Conservation (phyloP, 2,888 invertebrate genomes). For the Xestia c-nigrum region DNA sequence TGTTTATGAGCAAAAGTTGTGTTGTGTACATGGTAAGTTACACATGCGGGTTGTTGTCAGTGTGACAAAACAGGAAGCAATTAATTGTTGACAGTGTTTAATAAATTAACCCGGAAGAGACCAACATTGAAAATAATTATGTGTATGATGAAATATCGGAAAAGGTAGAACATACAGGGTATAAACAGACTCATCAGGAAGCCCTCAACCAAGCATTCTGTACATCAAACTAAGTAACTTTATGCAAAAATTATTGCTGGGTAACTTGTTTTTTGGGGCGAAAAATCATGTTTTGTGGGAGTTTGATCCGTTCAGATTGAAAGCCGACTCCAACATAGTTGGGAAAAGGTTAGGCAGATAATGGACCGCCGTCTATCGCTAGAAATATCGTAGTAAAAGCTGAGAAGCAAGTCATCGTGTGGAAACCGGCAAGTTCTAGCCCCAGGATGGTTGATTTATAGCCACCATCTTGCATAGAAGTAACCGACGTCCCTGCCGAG, state of each 20-base stretch:
- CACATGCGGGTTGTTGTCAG: slow-evolving; percentile 23
- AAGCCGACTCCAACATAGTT: too few relatives aligned
- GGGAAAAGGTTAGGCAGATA: too few relatives aligned
- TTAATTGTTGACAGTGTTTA: not conserved
- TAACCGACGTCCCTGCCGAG: not conserved
- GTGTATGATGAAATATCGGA: not conserved
- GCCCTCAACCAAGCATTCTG: too few relatives aligned
- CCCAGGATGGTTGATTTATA: too few relatives aligned
- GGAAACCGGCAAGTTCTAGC: not conserved
- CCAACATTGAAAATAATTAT: not conserved
- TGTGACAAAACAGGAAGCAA: not conserved
- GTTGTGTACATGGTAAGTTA: slow-evolving; percentile 23
- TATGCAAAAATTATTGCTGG: too few relatives aligned
- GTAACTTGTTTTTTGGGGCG: too few relatives aligned
- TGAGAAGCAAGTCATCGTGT: not conserved
- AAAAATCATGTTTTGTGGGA: too few relatives aligned
- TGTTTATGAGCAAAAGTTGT: slow-evolving; percentile 31
- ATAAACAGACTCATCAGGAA: too few relatives aligned
- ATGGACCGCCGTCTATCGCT: not conserved
- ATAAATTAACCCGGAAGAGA: not conserved
- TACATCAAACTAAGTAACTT: too few relatives aligned
- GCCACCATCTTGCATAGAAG: not conserved
- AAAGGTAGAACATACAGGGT: too few relatives aligned
- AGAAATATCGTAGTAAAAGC: not conserved
- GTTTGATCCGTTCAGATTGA: too few relatives aligned